Evolutionary conservation across 2,888 invertebrate species (phyloP).

Genomic region (Eretmocerus hayati): DNA sequence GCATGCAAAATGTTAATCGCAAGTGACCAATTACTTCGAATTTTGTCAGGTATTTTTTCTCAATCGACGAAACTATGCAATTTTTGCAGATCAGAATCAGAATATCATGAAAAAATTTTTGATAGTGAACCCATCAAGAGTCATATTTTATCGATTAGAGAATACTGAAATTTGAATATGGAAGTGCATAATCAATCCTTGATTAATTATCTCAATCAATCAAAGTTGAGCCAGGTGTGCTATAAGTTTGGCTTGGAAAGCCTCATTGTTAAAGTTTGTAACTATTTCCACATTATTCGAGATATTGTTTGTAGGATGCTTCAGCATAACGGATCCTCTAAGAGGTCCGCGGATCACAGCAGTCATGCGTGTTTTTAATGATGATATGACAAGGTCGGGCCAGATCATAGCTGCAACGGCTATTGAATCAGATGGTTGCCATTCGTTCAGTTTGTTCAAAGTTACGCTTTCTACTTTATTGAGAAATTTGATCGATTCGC

Average conservation of each 20-base stretch:
- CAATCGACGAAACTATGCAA: no score
- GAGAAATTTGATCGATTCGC: slow-evolving; percentile 47
- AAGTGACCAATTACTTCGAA: no score
- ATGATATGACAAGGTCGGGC: neutral
- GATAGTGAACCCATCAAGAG: no score
- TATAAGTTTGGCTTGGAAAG: neutral
- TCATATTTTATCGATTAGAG: no score
- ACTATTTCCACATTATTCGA: slow-evolving; percentile 10
- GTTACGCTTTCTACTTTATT: slow-evolving; percentile 47
- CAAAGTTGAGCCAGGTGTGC: neutral
- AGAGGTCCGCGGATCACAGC: neutral
- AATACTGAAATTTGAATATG: no score
- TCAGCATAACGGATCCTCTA: slow-evolving; percentile 1
- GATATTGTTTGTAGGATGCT: neutral
- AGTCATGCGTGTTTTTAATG: slow-evolving; percentile 5
- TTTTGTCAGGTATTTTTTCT: no score
- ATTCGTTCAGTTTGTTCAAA: slow-evolving; percentile 18
- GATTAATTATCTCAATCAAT: no score
- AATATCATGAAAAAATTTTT: no score
- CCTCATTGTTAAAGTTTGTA: slow-evolving; percentile 2
- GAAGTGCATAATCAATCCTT: no score
- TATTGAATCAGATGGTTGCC: slow-evolving; percentile 23
- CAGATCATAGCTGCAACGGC: neutral
- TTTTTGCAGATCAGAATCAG: no score
- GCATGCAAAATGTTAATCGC: no score